phyloP scores from a whole-genome alignment of 1,140 invertebrate species.

The Colletes latitarsis region DNA sequence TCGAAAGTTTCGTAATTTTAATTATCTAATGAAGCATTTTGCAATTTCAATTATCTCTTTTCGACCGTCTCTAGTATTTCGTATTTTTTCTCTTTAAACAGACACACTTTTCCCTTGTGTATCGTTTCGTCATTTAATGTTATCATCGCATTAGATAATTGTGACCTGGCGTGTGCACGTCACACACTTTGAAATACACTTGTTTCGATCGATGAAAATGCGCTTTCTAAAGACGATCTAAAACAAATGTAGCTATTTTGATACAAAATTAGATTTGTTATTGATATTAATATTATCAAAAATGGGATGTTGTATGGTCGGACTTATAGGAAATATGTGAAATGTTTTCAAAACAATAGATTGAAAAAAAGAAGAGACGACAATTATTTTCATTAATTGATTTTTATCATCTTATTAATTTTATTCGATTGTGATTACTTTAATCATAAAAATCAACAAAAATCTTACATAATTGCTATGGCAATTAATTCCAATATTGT shows the following conservation, averaged over 20 bases:
- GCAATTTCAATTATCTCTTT: constrained; percentile 36
- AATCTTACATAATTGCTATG: no score
- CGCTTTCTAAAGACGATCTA: not conserved
- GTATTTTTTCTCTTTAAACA: constrained; percentile 31
- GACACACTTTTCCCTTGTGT: constrained; percentile 12
- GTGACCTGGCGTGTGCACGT: constrained; percentile 50
- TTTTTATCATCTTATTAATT: no score
- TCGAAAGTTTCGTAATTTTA: constrained; percentile 11
- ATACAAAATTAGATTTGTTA: no score
- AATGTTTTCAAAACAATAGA: no score
- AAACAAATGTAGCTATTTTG: no score
- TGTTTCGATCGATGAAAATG: not conserved
- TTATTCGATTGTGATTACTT: no score
- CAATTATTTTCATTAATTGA: not conserved
- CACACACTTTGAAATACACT: not conserved
- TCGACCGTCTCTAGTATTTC: not conserved
- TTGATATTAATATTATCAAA: no score
- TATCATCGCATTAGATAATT: constrained; percentile 63
- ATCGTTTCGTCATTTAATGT: constrained; percentile 31
- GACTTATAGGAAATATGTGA: no score
- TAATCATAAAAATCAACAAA: no score
- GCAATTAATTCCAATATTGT: no score
- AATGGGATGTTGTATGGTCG: no score
- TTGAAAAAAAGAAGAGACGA: no score
- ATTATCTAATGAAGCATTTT: constrained; percentile 22